Conservation (phyloP, 2,113 vertebrate species). For the Alexandromys fortis region DNA sequence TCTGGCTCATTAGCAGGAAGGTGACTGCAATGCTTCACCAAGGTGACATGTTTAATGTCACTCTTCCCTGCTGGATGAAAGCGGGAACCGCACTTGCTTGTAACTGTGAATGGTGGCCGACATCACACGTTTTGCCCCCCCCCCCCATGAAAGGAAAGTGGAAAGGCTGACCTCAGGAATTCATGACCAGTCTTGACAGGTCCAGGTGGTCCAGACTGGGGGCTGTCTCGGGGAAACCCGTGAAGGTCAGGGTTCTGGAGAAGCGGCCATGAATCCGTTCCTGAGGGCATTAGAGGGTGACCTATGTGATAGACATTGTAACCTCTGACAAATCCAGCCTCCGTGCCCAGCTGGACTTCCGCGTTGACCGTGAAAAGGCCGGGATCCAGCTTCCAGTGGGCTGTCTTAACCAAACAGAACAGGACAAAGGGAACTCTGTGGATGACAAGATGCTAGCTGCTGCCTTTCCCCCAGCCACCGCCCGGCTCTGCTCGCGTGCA, state of each 20-base stretch:
- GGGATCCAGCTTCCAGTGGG: not conserved
- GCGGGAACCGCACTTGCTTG: not conserved
- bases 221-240: not conserved
- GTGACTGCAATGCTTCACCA: not conserved
- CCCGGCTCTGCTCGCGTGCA: not conserved
- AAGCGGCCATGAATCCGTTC: not conserved
- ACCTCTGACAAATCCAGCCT: accelerated
- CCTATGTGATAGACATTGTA: not conserved
- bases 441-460: not conserved
- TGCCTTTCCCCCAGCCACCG: not conserved
- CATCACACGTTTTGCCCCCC: not conserved
- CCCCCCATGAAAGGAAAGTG: not conserved
- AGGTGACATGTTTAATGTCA: not conserved
- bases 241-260: not conserved
- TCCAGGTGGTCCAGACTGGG: not conserved
- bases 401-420: not conserved
- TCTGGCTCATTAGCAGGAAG: not conserved
- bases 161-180: not conserved
- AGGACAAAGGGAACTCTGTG: not conserved
- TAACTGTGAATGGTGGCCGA: not conserved
- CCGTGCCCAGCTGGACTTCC: not conserved
- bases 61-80: not conserved
- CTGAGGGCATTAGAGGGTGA: not conserved
- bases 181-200: not conserved
- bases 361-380: not conserved